Percentiles rank a stretch among this genome's conserved stretches.
These are phyloP conservation scores for Zosterops japonicus DNA, from an alignment of 2,113 vertebrate genomes.

Conservation along the genomic window DNA sequence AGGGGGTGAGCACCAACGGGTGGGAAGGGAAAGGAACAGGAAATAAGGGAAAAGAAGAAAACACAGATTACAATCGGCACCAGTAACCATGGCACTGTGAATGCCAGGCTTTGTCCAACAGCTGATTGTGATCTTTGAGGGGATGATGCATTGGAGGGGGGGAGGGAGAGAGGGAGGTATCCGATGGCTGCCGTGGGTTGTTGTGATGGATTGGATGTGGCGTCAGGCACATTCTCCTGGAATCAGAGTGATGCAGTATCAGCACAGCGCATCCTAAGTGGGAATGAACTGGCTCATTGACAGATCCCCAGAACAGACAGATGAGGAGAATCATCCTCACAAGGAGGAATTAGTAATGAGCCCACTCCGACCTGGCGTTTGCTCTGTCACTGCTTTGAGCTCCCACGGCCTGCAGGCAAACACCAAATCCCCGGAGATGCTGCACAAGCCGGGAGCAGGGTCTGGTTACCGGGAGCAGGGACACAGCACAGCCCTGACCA, in stretches of 20 bases:
- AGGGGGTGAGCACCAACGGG: not conserved
- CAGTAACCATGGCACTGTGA: not conserved
- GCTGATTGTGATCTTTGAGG: not conserved
- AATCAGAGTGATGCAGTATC: not conserved
- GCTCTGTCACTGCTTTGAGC: not conserved
- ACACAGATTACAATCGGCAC: not conserved
- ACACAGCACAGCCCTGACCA: accelerated
- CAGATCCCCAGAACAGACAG: not conserved
- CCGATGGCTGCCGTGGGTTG: not conserved
- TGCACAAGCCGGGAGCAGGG: not conserved
- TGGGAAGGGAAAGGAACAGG: not conserved
- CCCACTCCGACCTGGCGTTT: not conserved
- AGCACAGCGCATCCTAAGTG: not conserved
- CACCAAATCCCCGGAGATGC: not conserved
- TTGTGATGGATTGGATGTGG: not conserved
- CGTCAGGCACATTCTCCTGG: not conserved
- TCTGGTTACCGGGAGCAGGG: accelerated
- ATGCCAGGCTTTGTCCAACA: not conserved
- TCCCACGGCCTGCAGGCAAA: not conserved
- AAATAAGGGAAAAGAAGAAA: not conserved
- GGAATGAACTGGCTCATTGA: not conserved
- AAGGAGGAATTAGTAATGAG: constrained; percentile 2
- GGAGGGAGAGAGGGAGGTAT: not conserved
- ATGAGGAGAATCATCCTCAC: not conserved
- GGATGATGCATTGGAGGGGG: not conserved